phyloP scores from a whole-genome alignment of 2,113 vertebrate genomes.

The Leucopternis melanops region DNA sequence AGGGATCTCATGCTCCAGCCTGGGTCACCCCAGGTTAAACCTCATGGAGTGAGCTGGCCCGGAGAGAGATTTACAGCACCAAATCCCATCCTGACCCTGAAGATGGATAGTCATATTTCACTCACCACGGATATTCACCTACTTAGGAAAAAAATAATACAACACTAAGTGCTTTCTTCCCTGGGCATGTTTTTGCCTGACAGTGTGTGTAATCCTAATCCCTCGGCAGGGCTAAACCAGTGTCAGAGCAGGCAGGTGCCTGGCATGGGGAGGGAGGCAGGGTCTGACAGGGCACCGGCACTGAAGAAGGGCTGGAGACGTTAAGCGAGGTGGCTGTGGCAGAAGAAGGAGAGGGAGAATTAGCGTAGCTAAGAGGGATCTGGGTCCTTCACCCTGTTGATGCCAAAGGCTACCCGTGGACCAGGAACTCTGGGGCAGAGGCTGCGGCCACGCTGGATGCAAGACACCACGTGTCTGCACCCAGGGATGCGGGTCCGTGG shows the following conservation, averaged over 20 bases:
- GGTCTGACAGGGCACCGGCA: neutral
- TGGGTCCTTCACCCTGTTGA: neutral
- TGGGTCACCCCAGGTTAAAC: slow-evolving; percentile 25
- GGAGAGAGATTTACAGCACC: neutral
- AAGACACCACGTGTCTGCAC: too few species aligned
- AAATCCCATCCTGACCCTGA: slow-evolving; percentile 50
- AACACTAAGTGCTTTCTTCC: slow-evolving; percentile 51
- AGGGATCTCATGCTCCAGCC: neutral
- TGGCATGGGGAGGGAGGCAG: neutral
- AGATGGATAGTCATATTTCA: slow-evolving; percentile 54
- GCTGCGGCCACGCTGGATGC: too few species aligned
- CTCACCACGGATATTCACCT: slow-evolving; percentile 39
- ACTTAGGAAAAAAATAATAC: slow-evolving; percentile 23
- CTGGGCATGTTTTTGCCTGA: neutral
- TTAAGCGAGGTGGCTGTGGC: rapidly evolving
- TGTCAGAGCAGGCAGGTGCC: neutral
- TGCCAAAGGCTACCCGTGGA: neutral
- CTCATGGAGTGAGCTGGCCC: neutral
- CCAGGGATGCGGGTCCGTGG: too few species aligned
- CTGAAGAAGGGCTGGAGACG: neutral
- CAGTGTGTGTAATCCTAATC: slow-evolving; percentile 43
- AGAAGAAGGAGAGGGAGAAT: neutral
- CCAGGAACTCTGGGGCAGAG: neutral
- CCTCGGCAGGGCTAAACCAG: neutral
- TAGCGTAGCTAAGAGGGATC: neutral